A percentile compares a stretch with the other conserved stretches of the same genome.
phyloP scores from a whole-genome alignment of 2,113 vertebrate genomes.

The Oriolus oriolus region DNA sequence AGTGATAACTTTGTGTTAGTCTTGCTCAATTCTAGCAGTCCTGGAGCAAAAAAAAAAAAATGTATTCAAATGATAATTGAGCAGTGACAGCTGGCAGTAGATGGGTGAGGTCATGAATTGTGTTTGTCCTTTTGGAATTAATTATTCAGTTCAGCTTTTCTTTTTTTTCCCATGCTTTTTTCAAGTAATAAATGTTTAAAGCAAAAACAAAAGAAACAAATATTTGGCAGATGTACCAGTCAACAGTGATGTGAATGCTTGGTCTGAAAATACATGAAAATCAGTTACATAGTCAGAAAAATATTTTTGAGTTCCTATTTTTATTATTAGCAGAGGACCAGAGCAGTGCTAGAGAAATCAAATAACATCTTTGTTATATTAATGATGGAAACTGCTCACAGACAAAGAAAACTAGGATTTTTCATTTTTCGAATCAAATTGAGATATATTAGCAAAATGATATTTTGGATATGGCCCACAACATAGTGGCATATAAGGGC shows the following conservation, averaged over 20 bases:
- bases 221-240: background rate
- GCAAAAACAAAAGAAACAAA: background rate
- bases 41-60: background rate
- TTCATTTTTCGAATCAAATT: background rate
- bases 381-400: background rate
- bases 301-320: background rate
- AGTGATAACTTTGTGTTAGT: background rate
- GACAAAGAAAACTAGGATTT: background rate
- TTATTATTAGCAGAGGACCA: background rate
- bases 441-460: background rate
- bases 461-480: background rate
- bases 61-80: background rate
- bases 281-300: background rate
- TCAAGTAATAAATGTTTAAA: background rate
- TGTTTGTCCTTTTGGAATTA: background rate
- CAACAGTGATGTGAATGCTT: background rate
- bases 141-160: background rate
- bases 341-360: background rate
- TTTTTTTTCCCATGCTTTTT: background rate
- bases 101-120: background rate
- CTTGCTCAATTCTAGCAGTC: background rate
- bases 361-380: background rate
- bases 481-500: background rate
- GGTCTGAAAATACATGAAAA: background rate
- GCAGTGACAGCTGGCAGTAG: background rate